phyloP scores from a whole-genome alignment of 2,797 vertebrate species.

The Adrianichthys oophorus region DNA sequence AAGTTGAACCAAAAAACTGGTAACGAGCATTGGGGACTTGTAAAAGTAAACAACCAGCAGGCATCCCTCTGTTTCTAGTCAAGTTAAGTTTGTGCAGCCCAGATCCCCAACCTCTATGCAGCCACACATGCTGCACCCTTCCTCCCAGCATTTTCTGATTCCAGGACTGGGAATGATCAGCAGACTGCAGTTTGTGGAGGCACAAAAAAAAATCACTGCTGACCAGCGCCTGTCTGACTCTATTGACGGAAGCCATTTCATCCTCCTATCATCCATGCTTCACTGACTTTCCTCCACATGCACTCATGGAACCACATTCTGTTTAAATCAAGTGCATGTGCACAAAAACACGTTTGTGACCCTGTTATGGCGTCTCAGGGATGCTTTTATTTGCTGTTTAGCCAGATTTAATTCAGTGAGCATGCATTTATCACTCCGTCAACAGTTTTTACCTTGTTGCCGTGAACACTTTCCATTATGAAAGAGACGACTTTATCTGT shows the following conservation, averaged over 20 bases:
- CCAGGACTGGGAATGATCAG: conserved; percentile 55
- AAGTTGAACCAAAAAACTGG: conserved; percentile 24
- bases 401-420: conserved; percentile 8
- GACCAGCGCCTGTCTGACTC: conserved; percentile 66
- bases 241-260: conserved; percentile 64
- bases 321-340: conserved; percentile 19
- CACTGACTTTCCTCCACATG: conserved; percentile 40
- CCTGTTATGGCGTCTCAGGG: conserved; percentile 2
- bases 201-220: conserved; percentile 47
- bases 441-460: conserved; percentile 82
- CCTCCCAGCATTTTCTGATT: conserved; percentile 53
- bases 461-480: conserved; percentile 79
- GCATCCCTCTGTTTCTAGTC: conserved; percentile 24
- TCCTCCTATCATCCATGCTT: conserved; percentile 50
- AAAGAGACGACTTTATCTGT: conserved; percentile 83
- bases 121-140: conserved; percentile 48
- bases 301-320: conserved; percentile 18
- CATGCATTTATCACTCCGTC: conserved; percentile 22
- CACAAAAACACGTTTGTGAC: conserved; percentile 8
- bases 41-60: conserved; percentile 34
- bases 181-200: conserved; percentile 49
- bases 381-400: conserved; percentile 26
- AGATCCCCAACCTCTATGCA: conserved; percentile 39
- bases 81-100: conserved; percentile 30
- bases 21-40: conserved; percentile 5